A percentile compares a stretch with the other conserved stretches of the same genome.
Conservation (phyloP, 2,797 vertebrate genomes). For the Micromesistius poutassou region DNA sequence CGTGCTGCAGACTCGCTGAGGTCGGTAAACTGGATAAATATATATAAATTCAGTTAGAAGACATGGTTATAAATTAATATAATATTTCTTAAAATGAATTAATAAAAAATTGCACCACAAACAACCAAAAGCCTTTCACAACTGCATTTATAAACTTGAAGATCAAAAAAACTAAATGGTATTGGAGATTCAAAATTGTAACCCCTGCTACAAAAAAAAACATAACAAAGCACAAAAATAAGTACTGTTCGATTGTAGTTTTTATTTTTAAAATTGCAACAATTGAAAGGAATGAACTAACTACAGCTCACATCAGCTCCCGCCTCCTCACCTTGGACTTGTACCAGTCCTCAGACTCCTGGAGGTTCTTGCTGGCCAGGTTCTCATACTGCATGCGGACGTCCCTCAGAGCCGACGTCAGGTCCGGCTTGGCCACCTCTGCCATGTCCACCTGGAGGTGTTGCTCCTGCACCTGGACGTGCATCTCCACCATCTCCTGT, state of each 20-base stretch:
- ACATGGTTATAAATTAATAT: background rate
- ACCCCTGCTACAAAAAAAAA: background rate
- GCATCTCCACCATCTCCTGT: conserved; percentile 90
- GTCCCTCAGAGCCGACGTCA: conserved; percentile 89
- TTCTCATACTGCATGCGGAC: conserved; percentile 92
- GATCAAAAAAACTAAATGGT: background rate
- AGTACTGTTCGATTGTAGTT: background rate
- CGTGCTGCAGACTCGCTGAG: conserved; percentile 87
- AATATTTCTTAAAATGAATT: background rate
- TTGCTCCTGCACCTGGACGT: conserved; percentile 87
- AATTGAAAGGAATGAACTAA: background rate
- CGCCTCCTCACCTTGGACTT: conserved; percentile 85
- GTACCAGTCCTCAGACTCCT: conserved; percentile 96
- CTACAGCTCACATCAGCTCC: background rate
- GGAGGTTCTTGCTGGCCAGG: conserved; percentile 91
- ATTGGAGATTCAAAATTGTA: background rate
- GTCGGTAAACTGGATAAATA: conserved; percentile 81
- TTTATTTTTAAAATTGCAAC: background rate
- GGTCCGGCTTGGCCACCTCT: conserved; percentile 90
- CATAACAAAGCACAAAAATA: background rate
- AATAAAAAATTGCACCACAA: background rate
- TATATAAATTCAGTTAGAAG: conserved; percentile 44
- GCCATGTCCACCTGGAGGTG: conserved; percentile 87
- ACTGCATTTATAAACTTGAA: background rate
- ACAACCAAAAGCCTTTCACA: background rate